phyloP scores from a whole-genome alignment of 1,140 invertebrate genomes.

The Apis florea region DNA sequence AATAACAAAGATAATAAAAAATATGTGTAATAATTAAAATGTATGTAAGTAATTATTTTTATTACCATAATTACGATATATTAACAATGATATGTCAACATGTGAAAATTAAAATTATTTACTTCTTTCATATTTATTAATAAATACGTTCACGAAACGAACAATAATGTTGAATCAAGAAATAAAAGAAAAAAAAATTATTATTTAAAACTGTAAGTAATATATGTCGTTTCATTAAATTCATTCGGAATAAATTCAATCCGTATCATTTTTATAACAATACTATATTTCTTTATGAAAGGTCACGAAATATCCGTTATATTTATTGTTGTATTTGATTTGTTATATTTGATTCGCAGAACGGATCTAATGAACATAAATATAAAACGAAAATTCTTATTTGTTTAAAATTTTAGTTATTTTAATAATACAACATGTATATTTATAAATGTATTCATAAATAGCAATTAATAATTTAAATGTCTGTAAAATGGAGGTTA shows the following conservation, averaged over 20 bases:
- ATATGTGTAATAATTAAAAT: not conserved
- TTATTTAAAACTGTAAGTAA: slow-evolving; percentile 19
- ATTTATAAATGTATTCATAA: not conserved
- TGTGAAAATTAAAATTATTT: not conserved
- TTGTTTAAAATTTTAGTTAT: not conserved
- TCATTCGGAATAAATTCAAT: not conserved
- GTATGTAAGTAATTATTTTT: not conserved
- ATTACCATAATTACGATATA: not conserved
- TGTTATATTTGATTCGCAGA: not conserved
- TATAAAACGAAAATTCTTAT: not conserved
- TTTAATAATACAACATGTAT: not conserved
- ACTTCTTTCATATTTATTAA: not conserved
- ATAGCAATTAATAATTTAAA: not conserved
- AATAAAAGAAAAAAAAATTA: not conserved
- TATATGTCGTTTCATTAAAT: not conserved
- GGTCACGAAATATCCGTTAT: not conserved
- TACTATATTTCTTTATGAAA: not conserved
- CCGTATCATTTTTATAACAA: not conserved
- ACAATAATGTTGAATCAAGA: not conserved
- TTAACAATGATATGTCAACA: not conserved
- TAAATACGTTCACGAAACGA: not conserved
- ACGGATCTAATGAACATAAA: too few species aligned
- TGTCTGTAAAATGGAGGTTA: slow-evolving; percentile 30
- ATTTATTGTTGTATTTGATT: not conserved
- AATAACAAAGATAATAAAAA: too few species aligned